Conservation (phyloP, 1,140 invertebrate species). For the Bombus waltoni region DNA sequence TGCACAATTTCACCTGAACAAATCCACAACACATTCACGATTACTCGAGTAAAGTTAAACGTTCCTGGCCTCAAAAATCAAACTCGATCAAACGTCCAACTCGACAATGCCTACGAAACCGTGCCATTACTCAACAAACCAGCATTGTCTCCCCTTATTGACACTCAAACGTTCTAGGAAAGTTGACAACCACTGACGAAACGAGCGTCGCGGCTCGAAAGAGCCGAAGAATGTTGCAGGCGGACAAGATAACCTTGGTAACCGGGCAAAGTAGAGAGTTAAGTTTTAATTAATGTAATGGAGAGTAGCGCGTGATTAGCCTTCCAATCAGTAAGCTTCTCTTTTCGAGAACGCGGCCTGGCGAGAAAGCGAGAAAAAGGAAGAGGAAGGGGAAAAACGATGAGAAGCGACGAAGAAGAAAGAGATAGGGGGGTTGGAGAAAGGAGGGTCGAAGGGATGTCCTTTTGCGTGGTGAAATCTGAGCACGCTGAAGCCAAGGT, state of each 20-base stretch:
- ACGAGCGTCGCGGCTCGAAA: slow-evolving; percentile 10
- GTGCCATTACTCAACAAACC: too few relatives aligned
- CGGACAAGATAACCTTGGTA: slow-evolving; percentile 46
- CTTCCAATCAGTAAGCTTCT: slow-evolving; percentile 71
- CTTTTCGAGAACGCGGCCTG: slow-evolving; percentile 36
- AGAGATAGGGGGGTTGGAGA: too few relatives aligned
- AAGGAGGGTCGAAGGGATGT: neutral
- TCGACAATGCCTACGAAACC: neutral
- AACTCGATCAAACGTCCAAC: neutral
- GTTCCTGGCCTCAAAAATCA: neutral
- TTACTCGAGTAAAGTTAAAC: neutral
- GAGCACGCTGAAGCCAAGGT: slow-evolving; percentile 14
- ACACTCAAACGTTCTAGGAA: slow-evolving; percentile 16
- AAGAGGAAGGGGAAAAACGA: too few relatives aligned
- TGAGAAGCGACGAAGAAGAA: too few relatives aligned
- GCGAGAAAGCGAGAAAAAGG: neutral
- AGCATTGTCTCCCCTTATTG: neutral
- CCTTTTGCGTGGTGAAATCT: slow-evolving; percentile 20
- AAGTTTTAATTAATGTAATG: slow-evolving; percentile 82
- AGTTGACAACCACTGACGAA: slow-evolving; percentile 24
- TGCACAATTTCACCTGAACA: neutral
- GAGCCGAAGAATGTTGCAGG: slow-evolving; percentile 22
- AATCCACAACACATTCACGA: neutral
- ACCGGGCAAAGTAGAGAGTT: slow-evolving; percentile 69
- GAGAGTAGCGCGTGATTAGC: slow-evolving; percentile 80